A percentile compares a stretch with the other conserved stretches of the same genome.
These are phyloP conservation scores for Plotosus lineatus DNA, from an alignment of 2,113 vertebrate species.

Conservation along the genomic window DNA sequence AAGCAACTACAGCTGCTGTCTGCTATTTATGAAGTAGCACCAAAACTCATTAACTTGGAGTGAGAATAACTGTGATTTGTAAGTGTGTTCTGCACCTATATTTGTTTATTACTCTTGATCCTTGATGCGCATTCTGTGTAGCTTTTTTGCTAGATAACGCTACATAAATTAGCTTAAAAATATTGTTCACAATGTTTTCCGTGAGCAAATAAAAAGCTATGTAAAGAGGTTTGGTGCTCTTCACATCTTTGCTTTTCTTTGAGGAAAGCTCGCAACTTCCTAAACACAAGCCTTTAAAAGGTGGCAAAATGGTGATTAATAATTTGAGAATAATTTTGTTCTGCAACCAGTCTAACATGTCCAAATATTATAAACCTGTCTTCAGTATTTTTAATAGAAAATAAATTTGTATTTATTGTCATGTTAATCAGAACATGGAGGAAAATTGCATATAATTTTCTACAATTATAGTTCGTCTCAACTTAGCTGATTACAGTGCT, in stretches of 20 bases:
- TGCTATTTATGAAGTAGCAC: conserved; percentile 47
- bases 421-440: background rate
- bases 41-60: conserved; percentile 48
- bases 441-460: background rate
- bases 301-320: conserved; percentile 40
- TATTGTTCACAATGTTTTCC: conserved; percentile 21
- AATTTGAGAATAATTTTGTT: background rate
- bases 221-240: conserved; percentile 54
- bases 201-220: conserved; percentile 25
- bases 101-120: conserved; percentile 40
- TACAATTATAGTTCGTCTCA: no score
- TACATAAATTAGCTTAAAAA: conserved; percentile 43
- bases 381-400: background rate
- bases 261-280: conserved; percentile 51
- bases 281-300: conserved; percentile 58
- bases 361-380: background rate
- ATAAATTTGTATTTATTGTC: background rate
- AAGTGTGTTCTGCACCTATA: background rate
- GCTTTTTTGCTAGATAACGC: conserved; percentile 33
- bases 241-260: conserved; percentile 43
- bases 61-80: conserved; percentile 6
- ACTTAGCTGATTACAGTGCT: background rate
- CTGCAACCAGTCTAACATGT: background rate
- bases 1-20: conserved; percentile 37
- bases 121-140: conserved; percentile 30